Percentiles rank a stretch among this genome's conserved stretches.
phyloP scores from a whole-genome alignment of 1,140 invertebrate genomes.

The Holotrichia oblita region DNA sequence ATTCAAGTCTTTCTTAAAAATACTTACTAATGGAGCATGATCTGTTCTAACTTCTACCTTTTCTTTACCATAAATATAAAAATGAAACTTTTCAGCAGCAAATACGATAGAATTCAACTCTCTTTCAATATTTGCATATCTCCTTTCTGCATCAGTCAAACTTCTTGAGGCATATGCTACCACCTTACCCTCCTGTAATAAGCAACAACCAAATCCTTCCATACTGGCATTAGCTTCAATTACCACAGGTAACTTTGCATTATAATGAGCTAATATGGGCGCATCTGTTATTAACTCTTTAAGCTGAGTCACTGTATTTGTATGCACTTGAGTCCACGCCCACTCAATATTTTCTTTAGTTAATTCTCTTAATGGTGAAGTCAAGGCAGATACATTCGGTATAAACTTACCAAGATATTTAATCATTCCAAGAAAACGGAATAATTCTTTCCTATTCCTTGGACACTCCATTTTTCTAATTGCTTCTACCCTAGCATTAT shows the following conservation, averaged over 20 bases:
- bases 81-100: slow-evolving; percentile 58
- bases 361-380: slow-evolving; percentile 48
- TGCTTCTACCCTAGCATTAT: background rate
- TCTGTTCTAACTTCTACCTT: slow-evolving; percentile 57
- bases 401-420: slow-evolving; percentile 43
- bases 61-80: slow-evolving; percentile 54
- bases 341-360: slow-evolving; percentile 49
- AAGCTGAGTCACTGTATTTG: slow-evolving; percentile 10
- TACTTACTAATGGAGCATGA: slow-evolving; percentile 54
- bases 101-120: slow-evolving; percentile 61
- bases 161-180: slow-evolving; percentile 57
- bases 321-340: slow-evolving; percentile 46
- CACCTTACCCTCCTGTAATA: slow-evolving; percentile 57
- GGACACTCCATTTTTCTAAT: slow-evolving; percentile 48
- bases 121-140: slow-evolving; percentile 62
- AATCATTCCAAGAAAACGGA: slow-evolving; percentile 14
- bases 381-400: slow-evolving; percentile 47
- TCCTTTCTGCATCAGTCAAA: slow-evolving; percentile 40
- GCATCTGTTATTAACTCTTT: slow-evolving; percentile 2
- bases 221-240: slow-evolving; percentile 55
- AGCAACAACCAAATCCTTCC: slow-evolving; percentile 55
- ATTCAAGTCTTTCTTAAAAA: slow-evolving; percentile 29
- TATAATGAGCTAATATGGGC: slow-evolving; percentile 49
- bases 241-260: slow-evolving; percentile 46
- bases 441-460: slow-evolving; percentile 51